phyloP scores from a whole-genome alignment of 2,113 vertebrate species.

The Phodopus roborovskii region DNA sequence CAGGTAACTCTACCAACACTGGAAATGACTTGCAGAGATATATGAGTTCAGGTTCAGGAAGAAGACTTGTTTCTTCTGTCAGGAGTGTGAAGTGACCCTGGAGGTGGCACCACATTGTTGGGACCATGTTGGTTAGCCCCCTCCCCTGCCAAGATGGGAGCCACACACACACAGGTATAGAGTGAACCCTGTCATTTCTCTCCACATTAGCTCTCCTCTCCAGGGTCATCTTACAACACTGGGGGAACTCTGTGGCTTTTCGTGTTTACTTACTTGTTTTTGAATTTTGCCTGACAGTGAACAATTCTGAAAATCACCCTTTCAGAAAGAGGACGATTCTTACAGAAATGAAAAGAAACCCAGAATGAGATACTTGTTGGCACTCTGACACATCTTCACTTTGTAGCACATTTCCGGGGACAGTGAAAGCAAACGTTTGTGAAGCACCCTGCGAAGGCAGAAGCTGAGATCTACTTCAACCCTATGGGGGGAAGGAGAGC shows the following conservation, averaged over 20 bases:
- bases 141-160: neutral
- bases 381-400: neutral
- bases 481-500: too few relatives aligned
- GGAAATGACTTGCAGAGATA: neutral
- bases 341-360: neutral
- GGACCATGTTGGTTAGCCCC: neutral
- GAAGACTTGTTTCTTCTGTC: too few relatives aligned
- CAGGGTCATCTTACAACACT: neutral
- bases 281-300: neutral
- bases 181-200: neutral
- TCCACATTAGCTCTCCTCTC: neutral
- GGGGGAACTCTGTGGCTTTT: neutral
- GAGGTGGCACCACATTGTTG: neutral
- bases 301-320: neutral
- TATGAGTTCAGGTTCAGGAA: neutral
- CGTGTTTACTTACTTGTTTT: neutral
- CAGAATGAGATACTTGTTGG: slow-evolving; percentile 27
- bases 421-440: neutral
- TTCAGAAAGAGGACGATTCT: neutral
- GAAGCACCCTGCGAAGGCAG: slow-evolving; percentile 19
- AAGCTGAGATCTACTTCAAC: slow-evolving; percentile 34
- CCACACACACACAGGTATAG: neutral
- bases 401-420: slow-evolving; percentile 1
- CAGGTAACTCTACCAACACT: neutral
- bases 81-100: too few relatives aligned